Evolutionary conservation across 2,888 invertebrate species (phyloP), one percentile per base, ranked within the genome.

Genomic region (Pristionchus mayeri): DNA sequence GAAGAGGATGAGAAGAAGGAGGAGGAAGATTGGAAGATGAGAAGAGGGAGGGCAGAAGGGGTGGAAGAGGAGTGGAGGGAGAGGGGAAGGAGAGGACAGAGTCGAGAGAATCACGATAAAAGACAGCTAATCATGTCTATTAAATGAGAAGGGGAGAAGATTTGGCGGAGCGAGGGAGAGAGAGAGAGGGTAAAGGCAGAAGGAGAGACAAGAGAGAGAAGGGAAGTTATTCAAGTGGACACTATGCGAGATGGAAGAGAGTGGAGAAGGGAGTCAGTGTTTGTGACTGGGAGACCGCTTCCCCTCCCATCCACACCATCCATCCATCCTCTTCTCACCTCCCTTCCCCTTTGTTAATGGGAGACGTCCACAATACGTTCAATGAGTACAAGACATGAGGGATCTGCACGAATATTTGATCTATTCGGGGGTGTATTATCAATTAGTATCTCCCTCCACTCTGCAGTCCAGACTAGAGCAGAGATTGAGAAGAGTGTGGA

Each of bases 81-180:
- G 44, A 44, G n/a, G 21, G 30, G 40, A 75, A 2, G 24, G 11
- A 11, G 44, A 44, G n/a, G n/a, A n/a, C 1, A 16, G 6, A 63
- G 63, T 13, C 13, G 63, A 34, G 63, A 63, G 63, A 63, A 63
- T 63, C 63, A 63, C 63, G 63, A 63, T 63, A 63, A 63, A 63
- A 63, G 63, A 63, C 63, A 63, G 63, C 63, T 63, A 63, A 63
- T 63, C 63, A 63, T 63, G 63, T 63, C 63, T 63, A 63, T 63
- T 63, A 63, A 63, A 63, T 63, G 34, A 63, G 63, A 63, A 13
- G 4, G n/a, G 1, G 34, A 3, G 34, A 13, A 30, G 63, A 63
- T 34, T 63, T 16, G 54, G 54, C 54, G n/a, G 54, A 54, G n/a
- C n/a, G 76, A n/a, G 30, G 37, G 48, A 78, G 30, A 30, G 78